A percentile compares a stretch with the other conserved stretches of the same genome.
These are phyloP conservation scores for Styela plicata DNA, from an alignment of 23 tunicate species.

Conservation along the genomic window DNA sequence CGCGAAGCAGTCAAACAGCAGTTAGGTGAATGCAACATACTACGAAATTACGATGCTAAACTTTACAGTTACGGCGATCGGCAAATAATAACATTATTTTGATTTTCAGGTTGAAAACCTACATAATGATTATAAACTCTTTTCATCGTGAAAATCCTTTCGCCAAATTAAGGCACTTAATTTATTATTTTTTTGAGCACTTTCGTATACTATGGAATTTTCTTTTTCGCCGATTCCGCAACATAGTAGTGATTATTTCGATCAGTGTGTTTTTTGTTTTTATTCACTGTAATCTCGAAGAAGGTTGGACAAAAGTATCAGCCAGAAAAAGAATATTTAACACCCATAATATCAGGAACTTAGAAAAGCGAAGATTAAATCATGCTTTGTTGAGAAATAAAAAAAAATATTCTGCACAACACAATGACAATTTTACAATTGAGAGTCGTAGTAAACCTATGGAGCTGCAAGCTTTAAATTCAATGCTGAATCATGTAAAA, in stretches of 20 bases:
- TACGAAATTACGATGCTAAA: too few relatives aligned
- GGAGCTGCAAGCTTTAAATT: too few relatives aligned
- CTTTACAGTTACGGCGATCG: too few relatives aligned
- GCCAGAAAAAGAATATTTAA: not conserved
- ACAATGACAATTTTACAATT: not conserved
- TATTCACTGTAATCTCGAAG: constrained; percentile 7
- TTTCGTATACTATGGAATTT: not conserved
- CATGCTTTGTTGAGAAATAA: not conserved
- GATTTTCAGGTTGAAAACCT: too few relatives aligned
- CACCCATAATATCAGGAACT: not conserved
- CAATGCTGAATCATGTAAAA: too few relatives aligned
- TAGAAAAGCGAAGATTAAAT: not conserved
- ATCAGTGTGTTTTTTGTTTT: constrained; percentile 5
- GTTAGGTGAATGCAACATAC: too few relatives aligned
- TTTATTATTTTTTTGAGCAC: not conserved
- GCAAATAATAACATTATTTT: too few relatives aligned
- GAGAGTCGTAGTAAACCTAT: too few relatives aligned
- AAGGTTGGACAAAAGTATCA: not conserved
- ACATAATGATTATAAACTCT: too few relatives aligned
- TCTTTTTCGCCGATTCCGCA: constrained; percentile 11
- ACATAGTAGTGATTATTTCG: not conserved
- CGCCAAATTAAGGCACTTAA: too few relatives aligned
- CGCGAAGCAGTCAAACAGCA: too few relatives aligned
- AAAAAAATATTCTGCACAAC: not conserved
- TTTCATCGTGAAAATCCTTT: too few relatives aligned